Evolutionary conservation across 2,797 vertebrate genomes (phyloP).

Genomic region (Tinamus major): DNA sequence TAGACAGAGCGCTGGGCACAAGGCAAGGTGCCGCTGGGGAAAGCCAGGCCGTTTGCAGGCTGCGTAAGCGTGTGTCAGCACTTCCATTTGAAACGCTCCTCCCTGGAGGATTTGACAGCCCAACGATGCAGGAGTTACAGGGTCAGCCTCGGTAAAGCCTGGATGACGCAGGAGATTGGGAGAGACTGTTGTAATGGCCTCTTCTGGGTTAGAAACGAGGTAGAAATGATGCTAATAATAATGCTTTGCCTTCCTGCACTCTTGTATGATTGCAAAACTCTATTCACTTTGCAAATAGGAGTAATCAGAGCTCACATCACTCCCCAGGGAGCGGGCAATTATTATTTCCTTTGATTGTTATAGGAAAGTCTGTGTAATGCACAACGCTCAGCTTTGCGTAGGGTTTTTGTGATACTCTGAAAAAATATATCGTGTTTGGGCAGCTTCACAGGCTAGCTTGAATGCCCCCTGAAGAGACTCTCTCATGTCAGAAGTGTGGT

Average conservation of each 20-base stretch:
- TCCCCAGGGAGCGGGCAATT: neutral
- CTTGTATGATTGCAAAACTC: rapidly evolving
- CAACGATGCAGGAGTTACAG: rapidly evolving
- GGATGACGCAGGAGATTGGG: neutral
- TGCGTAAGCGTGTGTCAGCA: rapidly evolving
- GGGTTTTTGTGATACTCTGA: neutral
- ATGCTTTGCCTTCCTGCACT: neutral
- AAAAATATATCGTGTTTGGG: neutral
- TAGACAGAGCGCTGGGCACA: rapidly evolving
- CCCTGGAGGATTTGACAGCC: rapidly evolving
- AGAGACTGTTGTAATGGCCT: neutral
- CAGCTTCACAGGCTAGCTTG: neutral
- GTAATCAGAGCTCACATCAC: rapidly evolving
- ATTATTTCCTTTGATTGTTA: neutral
- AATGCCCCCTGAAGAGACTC: rapidly evolving
- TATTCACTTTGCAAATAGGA: rapidly evolving
- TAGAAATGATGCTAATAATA: too few species aligned
- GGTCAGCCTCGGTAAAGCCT: neutral
- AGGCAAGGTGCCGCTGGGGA: neutral
- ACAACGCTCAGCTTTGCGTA: rapidly evolving
- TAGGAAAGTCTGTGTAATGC: neutral
- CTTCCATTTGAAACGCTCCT: rapidly evolving
- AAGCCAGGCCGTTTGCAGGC: rapidly evolving
- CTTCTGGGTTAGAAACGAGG: neutral
- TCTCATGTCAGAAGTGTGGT: rapidly evolving